A percentile compares a stretch with the other conserved stretches of the same genome.
Evolutionary conservation across 2,888 invertebrate species (phyloP).

Genomic region (Polylopha cassiicola): DNA sequence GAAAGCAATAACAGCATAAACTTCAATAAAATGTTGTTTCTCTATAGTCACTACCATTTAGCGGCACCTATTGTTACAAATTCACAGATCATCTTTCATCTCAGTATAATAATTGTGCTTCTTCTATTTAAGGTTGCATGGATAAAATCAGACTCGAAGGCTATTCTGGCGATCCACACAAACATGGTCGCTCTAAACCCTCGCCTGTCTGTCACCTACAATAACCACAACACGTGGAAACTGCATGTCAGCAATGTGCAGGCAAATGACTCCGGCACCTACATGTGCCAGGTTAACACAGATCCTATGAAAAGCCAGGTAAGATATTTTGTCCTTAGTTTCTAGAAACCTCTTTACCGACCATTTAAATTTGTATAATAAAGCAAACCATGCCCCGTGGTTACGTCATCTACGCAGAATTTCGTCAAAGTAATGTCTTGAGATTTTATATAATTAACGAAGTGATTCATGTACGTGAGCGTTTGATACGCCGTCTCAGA

Average conservation of each 20-base stretch:
- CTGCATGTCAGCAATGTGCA: conserved; percentile 93
- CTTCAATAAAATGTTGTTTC: conserved; percentile 27
- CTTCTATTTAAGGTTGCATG: conserved; percentile 85
- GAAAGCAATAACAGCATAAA: no score
- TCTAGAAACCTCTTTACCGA: no score
- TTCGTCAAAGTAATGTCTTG: no score
- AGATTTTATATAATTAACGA: no score
- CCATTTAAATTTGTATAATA: no score
- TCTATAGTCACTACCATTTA: no score
- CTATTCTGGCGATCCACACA: conserved; percentile 91
- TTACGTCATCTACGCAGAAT: no score
- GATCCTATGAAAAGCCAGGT: conserved; percentile 94
- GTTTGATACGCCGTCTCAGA: no score
- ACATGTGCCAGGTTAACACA: conserved; percentile 96
- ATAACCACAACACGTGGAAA: conserved; percentile 96
- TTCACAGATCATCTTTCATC: no score
- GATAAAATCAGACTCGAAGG: conserved; percentile 94
- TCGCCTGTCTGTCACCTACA: conserved; percentile 91
- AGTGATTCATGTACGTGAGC: no score
- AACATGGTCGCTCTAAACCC: conserved; percentile 93
- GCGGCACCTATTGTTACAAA: no score
- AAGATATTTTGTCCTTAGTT: conserved; percentile 26
- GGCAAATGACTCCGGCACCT: conserved; percentile 93
- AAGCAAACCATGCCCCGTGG: no score
- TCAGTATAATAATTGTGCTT: conserved; percentile 12